phyloP scores from a whole-genome alignment of 2,888 invertebrate genomes.

The Thecocarcelia acutangulata region DNA sequence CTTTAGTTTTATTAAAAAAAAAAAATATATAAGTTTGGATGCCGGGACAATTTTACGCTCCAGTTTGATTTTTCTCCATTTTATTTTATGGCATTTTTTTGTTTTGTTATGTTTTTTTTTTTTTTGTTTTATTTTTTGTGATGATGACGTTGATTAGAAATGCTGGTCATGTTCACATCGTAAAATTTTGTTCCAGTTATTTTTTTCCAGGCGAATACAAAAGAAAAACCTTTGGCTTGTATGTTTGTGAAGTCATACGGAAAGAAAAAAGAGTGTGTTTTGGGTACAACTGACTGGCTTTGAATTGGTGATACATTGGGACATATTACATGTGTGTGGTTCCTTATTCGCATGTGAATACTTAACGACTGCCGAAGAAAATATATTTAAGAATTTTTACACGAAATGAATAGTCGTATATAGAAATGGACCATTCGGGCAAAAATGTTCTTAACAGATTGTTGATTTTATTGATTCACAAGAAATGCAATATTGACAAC shows the following conservation, averaged over 20 bases:
- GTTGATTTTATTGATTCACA: too few relatives aligned
- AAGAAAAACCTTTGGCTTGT: conserved; percentile 19
- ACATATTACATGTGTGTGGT: not conserved
- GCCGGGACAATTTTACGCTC: conserved; percentile 53
- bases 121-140: conserved; percentile 3
- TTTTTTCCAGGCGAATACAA: conserved; percentile 16
- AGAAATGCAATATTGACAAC: too few relatives aligned
- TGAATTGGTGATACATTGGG: conserved; percentile 53
- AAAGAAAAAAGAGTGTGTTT: conserved; percentile 1
- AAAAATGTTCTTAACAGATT: too few relatives aligned
- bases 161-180: conserved; percentile 67
- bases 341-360: not conserved
- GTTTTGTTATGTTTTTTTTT: conserved; percentile 4
- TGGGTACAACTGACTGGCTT: conserved; percentile 54
- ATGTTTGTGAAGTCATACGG: conserved; percentile 38
- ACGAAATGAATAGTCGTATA: too few relatives aligned
- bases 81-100: conserved; percentile 6
- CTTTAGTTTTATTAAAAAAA: not conserved
- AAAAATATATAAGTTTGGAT: conserved; percentile 14
- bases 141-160: conserved; percentile 59
- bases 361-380: not conserved
- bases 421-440: too few relatives aligned
- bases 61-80: conserved; percentile 54
- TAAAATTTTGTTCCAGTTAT: conserved; percentile 62
- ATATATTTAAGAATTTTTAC: not conserved